Percentiles rank a stretch among this genome's conserved stretches.
These are phyloP conservation scores for Oxycera nigricornis DNA, from an alignment of 2,888 invertebrate genomes.

Conservation along the genomic window DNA sequence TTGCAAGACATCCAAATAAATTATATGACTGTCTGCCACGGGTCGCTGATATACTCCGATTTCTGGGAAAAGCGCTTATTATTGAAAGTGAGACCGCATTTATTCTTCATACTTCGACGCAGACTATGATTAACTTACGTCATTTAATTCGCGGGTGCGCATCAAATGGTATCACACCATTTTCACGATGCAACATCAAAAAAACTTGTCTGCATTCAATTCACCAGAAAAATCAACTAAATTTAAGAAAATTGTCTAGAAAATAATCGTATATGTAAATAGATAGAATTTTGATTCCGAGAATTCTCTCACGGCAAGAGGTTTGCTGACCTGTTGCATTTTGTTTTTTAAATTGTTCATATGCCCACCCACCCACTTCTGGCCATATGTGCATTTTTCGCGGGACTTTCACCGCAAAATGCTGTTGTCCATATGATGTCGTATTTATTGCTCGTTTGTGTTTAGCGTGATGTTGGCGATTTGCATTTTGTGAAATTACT, in stretches of 20 bases:
- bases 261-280: no score
- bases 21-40: conserved; percentile 25
- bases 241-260: background rate
- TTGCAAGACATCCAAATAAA: conserved; percentile 25
- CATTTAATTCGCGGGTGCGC: background rate
- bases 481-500: conserved; percentile 8
- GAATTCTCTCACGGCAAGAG: background rate
- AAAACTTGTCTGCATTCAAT: background rate
- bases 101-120: conserved; percentile 23
- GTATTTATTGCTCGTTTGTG: conserved; percentile 29
- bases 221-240: conserved; percentile 15
- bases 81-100: conserved; percentile 17
- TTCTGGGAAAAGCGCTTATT: conserved; percentile 29
- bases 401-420: conserved; percentile 25
- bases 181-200: background rate
- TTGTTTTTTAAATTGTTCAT: background rate
- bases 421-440: conserved; percentile 7
- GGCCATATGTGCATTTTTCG: conserved; percentile 27
- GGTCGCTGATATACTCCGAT: conserved; percentile 17
- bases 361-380: background rate
- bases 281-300: background rate
- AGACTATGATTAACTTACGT: conserved; percentile 1
- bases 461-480: background rate
- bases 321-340: conserved; percentile 27
- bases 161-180: conserved; percentile 18